phyloP scores from a whole-genome alignment of 1,140 invertebrate genomes.

The Nomia melanderi region DNA sequence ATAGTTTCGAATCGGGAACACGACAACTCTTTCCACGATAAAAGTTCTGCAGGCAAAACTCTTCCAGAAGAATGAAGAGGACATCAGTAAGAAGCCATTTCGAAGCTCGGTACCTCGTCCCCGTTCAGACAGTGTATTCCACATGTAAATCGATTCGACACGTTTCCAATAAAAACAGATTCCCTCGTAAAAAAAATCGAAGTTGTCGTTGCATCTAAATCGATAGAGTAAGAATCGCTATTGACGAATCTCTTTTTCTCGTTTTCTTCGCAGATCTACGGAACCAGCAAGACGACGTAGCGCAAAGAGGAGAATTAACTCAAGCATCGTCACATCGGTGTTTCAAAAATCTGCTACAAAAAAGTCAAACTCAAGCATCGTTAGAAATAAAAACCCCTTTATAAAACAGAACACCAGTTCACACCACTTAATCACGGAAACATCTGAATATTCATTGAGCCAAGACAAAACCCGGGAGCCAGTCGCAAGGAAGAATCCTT shows the following conservation, averaged over 20 bases:
- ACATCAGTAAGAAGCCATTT: not conserved
- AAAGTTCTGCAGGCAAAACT: not conserved
- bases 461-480: too few species aligned
- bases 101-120: not conserved
- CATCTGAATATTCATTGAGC: too few species aligned
- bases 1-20: too few species aligned
- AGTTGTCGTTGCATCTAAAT: constrained; percentile 35
- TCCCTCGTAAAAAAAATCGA: constrained; percentile 13
- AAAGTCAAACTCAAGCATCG: not conserved
- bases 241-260: constrained; percentile 44
- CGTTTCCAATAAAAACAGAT: constrained; percentile 26
- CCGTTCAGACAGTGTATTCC: not conserved
- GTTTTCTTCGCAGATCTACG: constrained; percentile 40
- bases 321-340: not conserved
- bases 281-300: not conserved
- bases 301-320: not conserved
- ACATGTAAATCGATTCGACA: constrained; percentile 15
- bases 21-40: too few species aligned
- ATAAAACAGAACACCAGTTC: too few species aligned
- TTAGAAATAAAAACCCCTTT: not conserved
- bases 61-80: constrained; percentile 33
- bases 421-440: too few species aligned
- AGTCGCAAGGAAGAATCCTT: not conserved
- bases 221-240: constrained; percentile 18
- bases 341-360: not conserved